Conservation (phyloP, 2,113 vertebrate species). For the Equus przewalskii region DNA sequence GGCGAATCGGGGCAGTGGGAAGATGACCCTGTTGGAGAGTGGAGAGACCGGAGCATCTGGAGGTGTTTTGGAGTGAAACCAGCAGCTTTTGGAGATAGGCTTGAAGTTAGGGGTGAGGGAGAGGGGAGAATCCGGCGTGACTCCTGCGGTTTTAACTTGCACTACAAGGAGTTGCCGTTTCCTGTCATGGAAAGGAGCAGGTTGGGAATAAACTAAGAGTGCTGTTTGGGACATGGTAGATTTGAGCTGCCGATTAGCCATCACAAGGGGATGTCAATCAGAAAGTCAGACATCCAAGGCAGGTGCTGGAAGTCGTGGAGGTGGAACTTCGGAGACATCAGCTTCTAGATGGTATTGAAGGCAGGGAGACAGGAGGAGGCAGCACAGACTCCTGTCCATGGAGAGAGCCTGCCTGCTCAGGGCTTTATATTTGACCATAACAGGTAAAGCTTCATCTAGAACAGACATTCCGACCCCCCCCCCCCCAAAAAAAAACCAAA, state of each 20-base stretch:
- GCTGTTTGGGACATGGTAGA: not conserved
- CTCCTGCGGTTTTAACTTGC: not conserved
- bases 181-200: not conserved
- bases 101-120: not conserved
- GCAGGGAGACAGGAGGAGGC: not conserved
- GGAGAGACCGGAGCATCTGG: fast-evolving
- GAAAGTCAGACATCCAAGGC: not conserved
- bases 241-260: not conserved
- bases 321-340: fast-evolving
- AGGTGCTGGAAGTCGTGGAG: not conserved
- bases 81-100: not conserved
- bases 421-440: too few species aligned
- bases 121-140: not conserved
- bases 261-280: not conserved
- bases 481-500: not conserved
- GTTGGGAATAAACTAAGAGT: not conserved
- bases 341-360: not conserved
- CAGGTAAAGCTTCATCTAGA: not conserved
- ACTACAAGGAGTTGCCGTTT: fast-evolving
- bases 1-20: fast-evolving
- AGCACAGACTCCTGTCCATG: fast-evolving
- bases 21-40: not conserved
- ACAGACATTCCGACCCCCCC: not conserved
- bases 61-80: not conserved
- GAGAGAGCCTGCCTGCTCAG: fast-evolving